These are phyloP conservation scores for Pholis gunnellus DNA, from an alignment of 2,113 vertebrate species.

Conservation along the genomic window DNA sequence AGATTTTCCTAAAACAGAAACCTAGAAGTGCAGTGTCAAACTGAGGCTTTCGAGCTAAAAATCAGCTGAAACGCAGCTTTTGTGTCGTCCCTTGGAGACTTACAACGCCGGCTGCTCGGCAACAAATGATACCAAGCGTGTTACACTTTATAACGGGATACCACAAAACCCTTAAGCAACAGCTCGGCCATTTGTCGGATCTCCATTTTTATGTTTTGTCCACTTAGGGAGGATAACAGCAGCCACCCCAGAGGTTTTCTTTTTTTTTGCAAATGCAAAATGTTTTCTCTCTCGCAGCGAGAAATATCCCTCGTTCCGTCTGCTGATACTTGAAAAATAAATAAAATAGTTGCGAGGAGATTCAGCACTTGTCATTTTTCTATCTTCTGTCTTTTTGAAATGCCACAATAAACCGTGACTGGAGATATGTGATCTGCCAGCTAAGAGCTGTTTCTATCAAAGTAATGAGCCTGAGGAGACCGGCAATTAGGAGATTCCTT, in stretches of 20 bases:
- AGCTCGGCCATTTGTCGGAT: slow-evolving; percentile 37
- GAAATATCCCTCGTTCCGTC: slow-evolving; percentile 30
- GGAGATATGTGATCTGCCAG: slow-evolving; percentile 68
- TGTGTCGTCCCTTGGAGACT: slow-evolving; percentile 51
- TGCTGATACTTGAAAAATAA: slow-evolving; percentile 22
- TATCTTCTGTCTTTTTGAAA: slow-evolving; percentile 63
- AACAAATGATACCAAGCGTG: slow-evolving; percentile 51
- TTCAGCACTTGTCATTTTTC: slow-evolving; percentile 63
- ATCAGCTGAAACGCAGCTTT: slow-evolving; percentile 52
- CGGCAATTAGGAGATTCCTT: slow-evolving; percentile 75
- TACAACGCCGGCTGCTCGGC: slow-evolving; percentile 25
- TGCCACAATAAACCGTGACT: slow-evolving; percentile 55
- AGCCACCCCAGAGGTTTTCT: slow-evolving; percentile 40
- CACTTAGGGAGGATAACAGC: slow-evolving; percentile 64
- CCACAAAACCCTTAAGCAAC: slow-evolving; percentile 66
- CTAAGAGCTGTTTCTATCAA: slow-evolving; percentile 79
- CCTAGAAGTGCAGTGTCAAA: slow-evolving; percentile 39
- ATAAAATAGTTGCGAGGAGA: slow-evolving; percentile 27
- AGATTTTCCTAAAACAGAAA: slow-evolving; percentile 43
- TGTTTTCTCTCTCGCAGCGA: slow-evolving; percentile 48
- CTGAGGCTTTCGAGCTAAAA: slow-evolving; percentile 32
- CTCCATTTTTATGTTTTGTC: slow-evolving; percentile 63
- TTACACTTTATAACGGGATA: slow-evolving; percentile 59
- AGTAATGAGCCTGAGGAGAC: slow-evolving; percentile 81
- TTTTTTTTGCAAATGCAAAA: slow-evolving; percentile 31